These are phyloP conservation scores for Siderastrea siderea DNA, from an alignment of 92 coral and sea anemone genomes.

Conservation along the genomic window DNA sequence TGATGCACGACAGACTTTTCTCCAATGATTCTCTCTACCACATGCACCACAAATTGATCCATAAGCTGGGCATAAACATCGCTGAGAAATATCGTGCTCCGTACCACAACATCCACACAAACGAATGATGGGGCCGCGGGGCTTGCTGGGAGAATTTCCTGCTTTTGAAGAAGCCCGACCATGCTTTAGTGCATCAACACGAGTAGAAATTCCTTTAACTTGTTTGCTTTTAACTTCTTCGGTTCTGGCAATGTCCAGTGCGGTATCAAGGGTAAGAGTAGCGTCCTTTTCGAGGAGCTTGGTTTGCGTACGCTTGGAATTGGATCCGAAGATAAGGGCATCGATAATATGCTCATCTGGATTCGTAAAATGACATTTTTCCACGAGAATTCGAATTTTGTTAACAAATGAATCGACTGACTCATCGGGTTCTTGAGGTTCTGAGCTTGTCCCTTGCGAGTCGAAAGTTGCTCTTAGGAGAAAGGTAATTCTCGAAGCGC, in stretches of 20 bases:
- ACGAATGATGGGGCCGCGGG: no score
- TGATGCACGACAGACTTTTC: no score
- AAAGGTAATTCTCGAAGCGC: slow-evolving; percentile 63
- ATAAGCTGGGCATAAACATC: no score
- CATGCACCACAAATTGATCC: no score
- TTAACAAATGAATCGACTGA: slow-evolving; percentile 74
- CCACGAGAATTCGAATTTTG: slow-evolving; percentile 67
- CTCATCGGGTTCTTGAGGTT: slow-evolving; percentile 37
- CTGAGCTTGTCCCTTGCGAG: slow-evolving; percentile 51
- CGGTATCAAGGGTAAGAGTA: background rate
- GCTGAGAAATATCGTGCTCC: no score
- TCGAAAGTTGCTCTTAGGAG: slow-evolving; percentile 76
- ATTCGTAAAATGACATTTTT: slow-evolving; percentile 66
- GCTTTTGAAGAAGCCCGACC: no score
- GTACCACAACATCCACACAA: no score
- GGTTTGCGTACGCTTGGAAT: slow-evolving; percentile 64
- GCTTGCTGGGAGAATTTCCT: no score
- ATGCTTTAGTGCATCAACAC: no score
- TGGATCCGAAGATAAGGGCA: slow-evolving; percentile 66
- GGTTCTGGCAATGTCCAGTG: slow-evolving; percentile 68
- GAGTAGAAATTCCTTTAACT: slow-evolving; percentile 34
- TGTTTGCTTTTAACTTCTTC: slow-evolving; percentile 64
- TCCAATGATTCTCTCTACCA: no score
- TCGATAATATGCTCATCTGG: background rate
- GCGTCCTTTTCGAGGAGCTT: no score